phyloP scores from a whole-genome alignment of 2,888 invertebrate species.

The Lucinisca nassula region DNA sequence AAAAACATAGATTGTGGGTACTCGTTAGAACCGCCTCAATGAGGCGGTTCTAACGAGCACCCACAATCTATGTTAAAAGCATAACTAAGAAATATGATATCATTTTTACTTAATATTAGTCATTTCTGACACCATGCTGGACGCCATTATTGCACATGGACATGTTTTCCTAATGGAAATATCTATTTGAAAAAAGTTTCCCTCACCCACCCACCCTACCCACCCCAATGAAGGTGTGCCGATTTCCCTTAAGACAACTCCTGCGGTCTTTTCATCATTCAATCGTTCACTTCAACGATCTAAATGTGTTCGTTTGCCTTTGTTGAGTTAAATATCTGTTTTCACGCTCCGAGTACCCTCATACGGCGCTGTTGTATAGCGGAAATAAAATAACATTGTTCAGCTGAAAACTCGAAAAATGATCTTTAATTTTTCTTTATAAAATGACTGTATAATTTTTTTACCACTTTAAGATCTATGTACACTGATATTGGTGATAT shows the following conservation, averaged over 20 bases:
- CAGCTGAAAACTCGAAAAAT: background rate
- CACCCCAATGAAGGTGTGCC: too few species aligned
- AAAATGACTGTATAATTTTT: constrained; percentile 2
- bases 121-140: too few species aligned
- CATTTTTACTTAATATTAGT: too few species aligned
- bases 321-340: constrained; percentile 8
- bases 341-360: background rate
- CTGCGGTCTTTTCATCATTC: background rate
- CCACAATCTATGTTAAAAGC: too few species aligned
- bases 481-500: background rate
- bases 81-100: too few species aligned
- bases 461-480: constrained; percentile 1
- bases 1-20: too few species aligned
- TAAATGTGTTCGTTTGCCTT: background rate
- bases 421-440: background rate
- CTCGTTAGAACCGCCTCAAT: too few species aligned
- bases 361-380: background rate
- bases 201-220: too few species aligned
- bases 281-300: background rate
- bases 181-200: too few species aligned
- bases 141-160: too few species aligned
- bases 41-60: too few species aligned
- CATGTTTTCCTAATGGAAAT: too few species aligned
- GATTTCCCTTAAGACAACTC: background rate
- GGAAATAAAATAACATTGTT: constrained; percentile 1